Evolutionary conservation across 2,888 invertebrate genomes (phyloP), one percentile per base, ranked within the genome.

Genomic region (Octodonta nipae): DNA sequence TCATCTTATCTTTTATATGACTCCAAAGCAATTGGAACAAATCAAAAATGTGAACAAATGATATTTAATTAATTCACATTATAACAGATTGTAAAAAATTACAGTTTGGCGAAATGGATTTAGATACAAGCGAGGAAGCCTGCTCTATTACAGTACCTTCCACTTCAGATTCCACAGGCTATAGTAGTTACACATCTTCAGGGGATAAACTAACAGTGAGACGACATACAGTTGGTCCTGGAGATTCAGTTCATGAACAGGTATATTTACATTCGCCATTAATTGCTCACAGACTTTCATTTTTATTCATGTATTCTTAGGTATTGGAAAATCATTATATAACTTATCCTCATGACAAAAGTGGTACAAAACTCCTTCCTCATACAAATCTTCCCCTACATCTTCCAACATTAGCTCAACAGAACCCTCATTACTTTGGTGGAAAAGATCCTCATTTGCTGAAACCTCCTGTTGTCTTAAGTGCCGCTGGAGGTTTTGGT

Each of bases 401-500:
- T 60, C 69, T 89, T 53, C 86, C 88, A 2, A 71, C 83, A 37
- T 72, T 86, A 31, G 82, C 82, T 53, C 80, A 86, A 57, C 81
- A 84, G 52, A 83, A 84, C 27, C 78, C 83, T 15, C 75, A 83
- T 34, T 83, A 82, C 65, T 83, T 85, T 60, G 81, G 84, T 54
- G 81, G 86, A 38, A 89, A 89, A 55, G 91, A 93, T 65, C 91
- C 91, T 49, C 88, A 93, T 60, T 66, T 93, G 41, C 65, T 95
- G 34, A 89, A 91, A 58, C 91, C 91, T n/a, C 92, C 91, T 1
- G 79, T 81, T 35, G 84, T 86, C 8, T 77, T 89, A 75, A 83
- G 81, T 53, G 81, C 80, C 43, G 79, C 76, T 45, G 81, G 83
- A 26, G 75, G 80, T 30, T 86, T 87, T 63, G 88, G 88, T 4